Base-by-base conservation (phyloP, 2,888 invertebrate genomes). In the Hirudinaria manillensis region DNA sequence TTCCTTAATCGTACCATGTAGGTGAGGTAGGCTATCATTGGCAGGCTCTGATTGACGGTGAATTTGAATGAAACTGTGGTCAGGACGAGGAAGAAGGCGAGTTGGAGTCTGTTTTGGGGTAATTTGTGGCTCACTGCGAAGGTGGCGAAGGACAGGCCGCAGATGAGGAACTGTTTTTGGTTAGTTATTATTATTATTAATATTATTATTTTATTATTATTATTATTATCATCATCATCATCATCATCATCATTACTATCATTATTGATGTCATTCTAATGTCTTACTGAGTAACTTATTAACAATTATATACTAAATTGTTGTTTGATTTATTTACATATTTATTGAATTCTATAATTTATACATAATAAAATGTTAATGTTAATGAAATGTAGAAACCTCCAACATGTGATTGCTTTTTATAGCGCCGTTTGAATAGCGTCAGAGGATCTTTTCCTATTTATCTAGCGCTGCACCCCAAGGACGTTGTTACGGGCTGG, bases 21-120 rank as follows among this genome's bases (percentile, higher is more conserved):
- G 24, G 80, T 80, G 65, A 80, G 75, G 76, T 80, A 80, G 32
- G 80, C 80, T 56, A 76, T 77, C 72, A 70, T 77, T 4, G 77
- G 75, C 27, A 74, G 45, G 13, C 74, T 74, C 75, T 74, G 74
- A 36, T 74, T 74, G 74, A 74, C 74, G 24, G 65, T 38, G 66
- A 74, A 74, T 27, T 74, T 74, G 74, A 74, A 74, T 7, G 74
- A 74, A 21, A 74, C 51, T 24, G 74, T 74, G 3, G 74, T 74
- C 3, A 74, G 67, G 3, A 74, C 65, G 0, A 74, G 74, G 74
- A 74, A 65, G 74, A 74, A 74, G 34, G 74, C 66, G 24, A 74
- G 32, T 66, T 74, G 74, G 10, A 74, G 79, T 27, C 80, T 77
- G 76, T 79, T 80, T 71, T 79, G 80, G 10, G 78, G 77, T 36